These are phyloP conservation scores for Morone saxatilis DNA, from an alignment of 2,113 vertebrate species.

Conservation along the genomic window DNA sequence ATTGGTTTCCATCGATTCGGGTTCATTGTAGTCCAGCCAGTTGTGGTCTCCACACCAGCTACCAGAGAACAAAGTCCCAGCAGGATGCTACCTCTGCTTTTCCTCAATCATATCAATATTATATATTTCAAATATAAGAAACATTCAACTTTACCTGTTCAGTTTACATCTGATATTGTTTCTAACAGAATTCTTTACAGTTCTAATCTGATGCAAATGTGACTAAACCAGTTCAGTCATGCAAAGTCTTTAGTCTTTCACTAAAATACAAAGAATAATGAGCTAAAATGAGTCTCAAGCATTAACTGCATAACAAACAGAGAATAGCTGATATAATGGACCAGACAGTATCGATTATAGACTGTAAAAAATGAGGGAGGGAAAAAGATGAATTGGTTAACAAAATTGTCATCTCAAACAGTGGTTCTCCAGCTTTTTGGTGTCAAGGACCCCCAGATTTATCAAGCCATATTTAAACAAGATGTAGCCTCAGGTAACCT, in stretches of 20 bases:
- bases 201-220: neutral
- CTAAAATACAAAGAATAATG: neutral
- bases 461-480: too few relatives aligned
- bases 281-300: neutral
- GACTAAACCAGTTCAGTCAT: too few relatives aligned
- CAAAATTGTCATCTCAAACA: too few relatives aligned
- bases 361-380: too few relatives aligned
- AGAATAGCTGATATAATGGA: too few relatives aligned
- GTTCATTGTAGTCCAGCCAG: neutral
- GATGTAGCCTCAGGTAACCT: too few relatives aligned
- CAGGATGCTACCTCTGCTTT: neutral
- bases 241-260: neutral
- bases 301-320: too few relatives aligned
- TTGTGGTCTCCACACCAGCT: too few relatives aligned
- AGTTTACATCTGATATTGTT: neutral
- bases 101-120: neutral
- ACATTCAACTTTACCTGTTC: neutral
- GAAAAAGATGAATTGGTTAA: too few relatives aligned
- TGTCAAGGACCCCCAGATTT: too few relatives aligned
- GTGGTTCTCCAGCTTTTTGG: too few relatives aligned
- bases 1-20: neutral
- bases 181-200: neutral
- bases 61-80: neutral
- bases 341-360: too few relatives aligned
- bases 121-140: neutral